Conservation (phyloP, 2,888 invertebrate species). For the Agrochola circellaris region DNA sequence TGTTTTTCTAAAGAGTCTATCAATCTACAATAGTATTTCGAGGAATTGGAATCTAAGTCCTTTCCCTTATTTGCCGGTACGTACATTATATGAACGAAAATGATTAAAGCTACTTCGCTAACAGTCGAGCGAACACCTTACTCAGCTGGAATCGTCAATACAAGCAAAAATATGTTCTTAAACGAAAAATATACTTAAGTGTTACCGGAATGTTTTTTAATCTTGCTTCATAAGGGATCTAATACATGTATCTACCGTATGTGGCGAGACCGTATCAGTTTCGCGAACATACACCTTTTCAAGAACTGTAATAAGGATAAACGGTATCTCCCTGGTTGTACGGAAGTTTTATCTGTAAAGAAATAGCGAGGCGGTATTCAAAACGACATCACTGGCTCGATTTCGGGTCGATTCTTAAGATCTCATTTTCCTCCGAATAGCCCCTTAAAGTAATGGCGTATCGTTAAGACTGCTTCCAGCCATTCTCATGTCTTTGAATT, state of each 20-base stretch:
- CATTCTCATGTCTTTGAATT: slow-evolving; percentile 77
- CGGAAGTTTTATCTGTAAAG: slow-evolving; percentile 44
- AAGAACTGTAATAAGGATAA: slow-evolving; percentile 41
- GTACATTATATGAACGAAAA: slow-evolving; percentile 8
- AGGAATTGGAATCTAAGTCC: slow-evolving; percentile 4
- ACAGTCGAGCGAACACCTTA: background rate
- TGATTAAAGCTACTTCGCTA: slow-evolving; percentile 3
- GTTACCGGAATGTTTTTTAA: slow-evolving; percentile 4
- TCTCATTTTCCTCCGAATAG: slow-evolving; percentile 75
- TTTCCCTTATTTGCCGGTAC: slow-evolving; percentile 23
- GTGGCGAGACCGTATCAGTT: slow-evolving; percentile 1
- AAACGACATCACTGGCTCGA: slow-evolving; percentile 60
- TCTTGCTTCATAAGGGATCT: slow-evolving; percentile 1
- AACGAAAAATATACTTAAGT: background rate
- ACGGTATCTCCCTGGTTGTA: slow-evolving; percentile 27
- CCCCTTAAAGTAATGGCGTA: slow-evolving; percentile 78
- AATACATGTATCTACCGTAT: background rate
- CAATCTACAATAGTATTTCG: background rate
- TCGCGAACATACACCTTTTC: slow-evolving; percentile 6
- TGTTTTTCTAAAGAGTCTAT: slow-evolving; percentile 4
- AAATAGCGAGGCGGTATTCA: slow-evolving; percentile 53
- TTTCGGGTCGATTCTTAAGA: slow-evolving; percentile 71
- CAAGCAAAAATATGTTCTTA: background rate
- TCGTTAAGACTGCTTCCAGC: slow-evolving; percentile 76
- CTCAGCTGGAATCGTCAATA: slow-evolving; percentile 8